Base-by-base conservation (phyloP, 2,113 vertebrate species). In the Hemibagrus wyckioides region DNA sequence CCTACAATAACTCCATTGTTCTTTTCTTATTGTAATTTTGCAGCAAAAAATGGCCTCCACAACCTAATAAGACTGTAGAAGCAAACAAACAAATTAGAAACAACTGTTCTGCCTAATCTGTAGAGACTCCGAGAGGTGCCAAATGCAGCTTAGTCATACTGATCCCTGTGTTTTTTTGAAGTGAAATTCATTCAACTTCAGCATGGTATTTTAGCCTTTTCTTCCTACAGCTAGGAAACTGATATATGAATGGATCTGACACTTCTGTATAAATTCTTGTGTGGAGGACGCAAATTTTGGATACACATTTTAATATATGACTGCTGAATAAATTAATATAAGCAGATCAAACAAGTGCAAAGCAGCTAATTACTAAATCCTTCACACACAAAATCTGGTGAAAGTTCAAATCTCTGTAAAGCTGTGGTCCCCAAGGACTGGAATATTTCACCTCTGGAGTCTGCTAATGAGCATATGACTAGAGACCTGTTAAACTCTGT, bases 41-140 rank as follows among this genome's bases (percentile, higher is more conserved):
- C 56, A 56, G 85, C 82, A 89, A 87, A 86, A n/a, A 65, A 85
- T 71, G 30, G 80, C 77, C 59, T 87, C 73, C 30, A 77, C 75
- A 92, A 91, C 59, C 90, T 71, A 88, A 41, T 83, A 73, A 88
- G 81, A 91, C 59, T 73, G 17, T 25, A 88, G 87, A 89, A 73
- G 69, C 88, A 89, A 82, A 88, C 86, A 90, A 87, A 65, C 86
- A 93, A 94, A 94, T 94, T 88, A 90, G 91, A 95, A 92, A 85
- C 92, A 93, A 93, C 89, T 92, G 91, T 84, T 91, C 86, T 80
- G 80, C 54, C 25, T 41, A 59, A 39, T 80, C 59, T 39, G 56
- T 19, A 6, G 28, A 39, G 54, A 59, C 48, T 44, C 4, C 28
- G n/a, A 39, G 41, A 44, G 41, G 63, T 71, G 71, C 52, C 80